Conservation (phyloP, 1,140 invertebrate species). For the Drosophila micromelanica region DNA sequence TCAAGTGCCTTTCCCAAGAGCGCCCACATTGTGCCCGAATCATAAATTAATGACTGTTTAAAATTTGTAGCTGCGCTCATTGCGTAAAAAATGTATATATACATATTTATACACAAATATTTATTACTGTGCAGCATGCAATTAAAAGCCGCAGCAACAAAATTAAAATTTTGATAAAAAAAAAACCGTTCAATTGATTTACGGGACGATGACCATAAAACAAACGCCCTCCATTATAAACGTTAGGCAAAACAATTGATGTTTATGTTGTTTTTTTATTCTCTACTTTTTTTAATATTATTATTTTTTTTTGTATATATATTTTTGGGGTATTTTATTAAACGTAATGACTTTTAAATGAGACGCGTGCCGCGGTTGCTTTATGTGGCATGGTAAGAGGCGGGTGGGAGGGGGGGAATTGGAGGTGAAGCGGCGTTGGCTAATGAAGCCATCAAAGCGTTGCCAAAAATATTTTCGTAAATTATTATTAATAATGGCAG, state of each 20-base stretch:
- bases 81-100: slow-evolving; percentile 37
- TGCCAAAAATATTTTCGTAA: slow-evolving; percentile 62
- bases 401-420: too few relatives aligned
- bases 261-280: slow-evolving; percentile 22
- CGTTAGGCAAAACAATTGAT: slow-evolving; percentile 52
- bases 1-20: neutral
- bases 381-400: slow-evolving; percentile 5
- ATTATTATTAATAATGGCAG: slow-evolving; percentile 74
- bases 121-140: slow-evolving; percentile 53
- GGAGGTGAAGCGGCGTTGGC: slow-evolving; percentile 11
- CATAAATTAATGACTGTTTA: slow-evolving; percentile 42
- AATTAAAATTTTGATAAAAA: slow-evolving; percentile 50
- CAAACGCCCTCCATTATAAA: slow-evolving; percentile 38
- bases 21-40: neutral
- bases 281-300: slow-evolving; percentile 13
- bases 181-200: slow-evolving; percentile 71
- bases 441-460: slow-evolving; percentile 52
- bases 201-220: slow-evolving; percentile 47
- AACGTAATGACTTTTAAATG: slow-evolving; percentile 74
- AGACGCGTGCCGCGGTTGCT: slow-evolving; percentile 60
- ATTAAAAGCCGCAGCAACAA: slow-evolving; percentile 49
- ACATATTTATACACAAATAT: slow-evolving; percentile 39
- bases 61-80: slow-evolving; percentile 15
- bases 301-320: slow-evolving; percentile 2
- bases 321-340: slow-evolving; percentile 49